Conservation (phyloP, 2,797 vertebrate species). For the Arnoldichthys spilopterus region DNA sequence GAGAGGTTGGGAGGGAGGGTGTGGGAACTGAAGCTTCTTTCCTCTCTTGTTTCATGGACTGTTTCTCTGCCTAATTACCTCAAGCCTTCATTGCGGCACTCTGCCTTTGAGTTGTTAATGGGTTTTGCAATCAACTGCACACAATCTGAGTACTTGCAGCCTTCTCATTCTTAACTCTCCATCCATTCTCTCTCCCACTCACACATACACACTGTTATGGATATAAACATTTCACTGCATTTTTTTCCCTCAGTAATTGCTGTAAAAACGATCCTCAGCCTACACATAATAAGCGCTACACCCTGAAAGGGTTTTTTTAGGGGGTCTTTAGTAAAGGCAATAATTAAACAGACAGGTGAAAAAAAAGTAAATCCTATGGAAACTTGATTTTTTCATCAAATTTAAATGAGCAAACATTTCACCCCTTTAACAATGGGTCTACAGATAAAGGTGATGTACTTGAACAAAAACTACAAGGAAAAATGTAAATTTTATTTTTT, state of each 20-base stretch:
- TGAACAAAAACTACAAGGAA: too few relatives aligned
- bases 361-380: too few relatives aligned
- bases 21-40: background rate
- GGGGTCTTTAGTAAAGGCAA: too few relatives aligned
- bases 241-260: background rate
- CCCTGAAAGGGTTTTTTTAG: background rate
- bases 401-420: too few relatives aligned
- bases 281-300: too few relatives aligned
- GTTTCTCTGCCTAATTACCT: background rate
- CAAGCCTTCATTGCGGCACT: background rate
- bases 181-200: background rate
- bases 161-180: background rate
- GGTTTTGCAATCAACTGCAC: background rate
- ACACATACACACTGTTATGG: background rate
- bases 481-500: too few relatives aligned
- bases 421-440: too few relatives aligned
- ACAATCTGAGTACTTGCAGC: background rate
- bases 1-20: background rate
- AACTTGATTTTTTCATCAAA: too few relatives aligned
- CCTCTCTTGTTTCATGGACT: background rate
- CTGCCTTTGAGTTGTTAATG: background rate
- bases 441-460: too few relatives aligned
- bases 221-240: background rate
- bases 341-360: too few relatives aligned
- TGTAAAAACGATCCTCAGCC: background rate